Conservation (phyloP, 2,113 vertebrate species). For the Triplophysa siluroides region DNA sequence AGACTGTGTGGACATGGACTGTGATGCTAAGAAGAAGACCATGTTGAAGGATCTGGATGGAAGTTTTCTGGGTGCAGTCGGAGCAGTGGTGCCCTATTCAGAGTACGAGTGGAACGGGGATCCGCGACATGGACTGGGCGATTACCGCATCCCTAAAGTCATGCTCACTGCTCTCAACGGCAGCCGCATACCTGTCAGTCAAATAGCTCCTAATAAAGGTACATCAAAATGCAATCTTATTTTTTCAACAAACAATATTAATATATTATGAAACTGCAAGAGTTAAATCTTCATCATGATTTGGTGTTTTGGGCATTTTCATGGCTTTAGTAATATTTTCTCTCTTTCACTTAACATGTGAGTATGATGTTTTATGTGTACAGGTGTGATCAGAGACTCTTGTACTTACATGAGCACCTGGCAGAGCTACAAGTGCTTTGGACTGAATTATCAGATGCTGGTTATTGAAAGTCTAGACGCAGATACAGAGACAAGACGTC, state of each 20-base stretch:
- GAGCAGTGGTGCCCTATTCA: slow-evolving; percentile 81
- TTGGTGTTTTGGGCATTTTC: no score
- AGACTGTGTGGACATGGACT: slow-evolving; percentile 89
- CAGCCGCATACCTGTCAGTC: slow-evolving; percentile 77
- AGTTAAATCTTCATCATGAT: not conserved
- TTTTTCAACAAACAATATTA: no score
- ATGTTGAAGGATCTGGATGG: slow-evolving; percentile 83
- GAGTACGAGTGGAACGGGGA: slow-evolving; percentile 83
- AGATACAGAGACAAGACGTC: slow-evolving; percentile 82
- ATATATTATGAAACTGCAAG: no score
- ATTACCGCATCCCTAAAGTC: slow-evolving; percentile 83
- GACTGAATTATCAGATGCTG: slow-evolving; percentile 81
- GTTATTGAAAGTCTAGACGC: slow-evolving; percentile 84
- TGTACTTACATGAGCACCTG: slow-evolving; percentile 78
- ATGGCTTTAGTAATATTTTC: no score
- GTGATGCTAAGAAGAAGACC: slow-evolving; percentile 86
- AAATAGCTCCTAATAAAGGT: slow-evolving; percentile 85
- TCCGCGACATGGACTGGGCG: slow-evolving; percentile 77
- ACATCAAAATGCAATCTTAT: not conserved
- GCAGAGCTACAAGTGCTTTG: slow-evolving; percentile 82
- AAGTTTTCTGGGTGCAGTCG: slow-evolving; percentile 77
- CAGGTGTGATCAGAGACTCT: slow-evolving; percentile 80
- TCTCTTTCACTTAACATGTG: no score
- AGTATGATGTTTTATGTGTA: slow-evolving; percentile 6
- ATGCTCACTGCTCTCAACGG: slow-evolving; percentile 81